A percentile compares a stretch with the other conserved stretches of the same genome.
Evolutionary conservation across 2,113 vertebrate species (phyloP).

Genomic region (Cebus imitator): DNA sequence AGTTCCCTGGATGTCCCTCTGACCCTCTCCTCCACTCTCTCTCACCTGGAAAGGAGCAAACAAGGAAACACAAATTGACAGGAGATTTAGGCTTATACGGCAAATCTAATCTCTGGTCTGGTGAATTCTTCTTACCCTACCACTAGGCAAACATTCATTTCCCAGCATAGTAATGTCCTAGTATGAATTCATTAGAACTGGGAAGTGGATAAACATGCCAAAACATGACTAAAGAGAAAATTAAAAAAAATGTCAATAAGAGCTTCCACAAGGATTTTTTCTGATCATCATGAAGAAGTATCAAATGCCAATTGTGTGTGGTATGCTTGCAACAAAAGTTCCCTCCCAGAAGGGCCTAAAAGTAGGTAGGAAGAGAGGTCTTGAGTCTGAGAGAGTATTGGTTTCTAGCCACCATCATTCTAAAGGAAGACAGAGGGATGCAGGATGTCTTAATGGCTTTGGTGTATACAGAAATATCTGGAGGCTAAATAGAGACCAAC

Average conservation of each 20-base stretch:
- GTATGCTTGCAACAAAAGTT: not conserved
- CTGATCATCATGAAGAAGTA: not conserved
- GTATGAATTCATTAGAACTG: not conserved
- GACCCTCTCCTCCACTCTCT: not conserved
- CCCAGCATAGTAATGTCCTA: not conserved
- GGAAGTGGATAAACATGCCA: not conserved
- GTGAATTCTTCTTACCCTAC: not conserved
- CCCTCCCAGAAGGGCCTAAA: not conserved
- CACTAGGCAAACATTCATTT: not conserved
- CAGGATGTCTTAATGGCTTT: not conserved
- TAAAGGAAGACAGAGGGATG: not conserved
- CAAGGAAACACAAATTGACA: not conserved
- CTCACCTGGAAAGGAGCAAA: not conserved
- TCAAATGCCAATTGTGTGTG: not conserved
- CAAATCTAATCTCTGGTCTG: not conserved
- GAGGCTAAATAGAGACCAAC: not conserved
- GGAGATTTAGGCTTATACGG: not conserved
- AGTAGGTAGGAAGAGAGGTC: not conserved
- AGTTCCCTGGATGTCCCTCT: not conserved
- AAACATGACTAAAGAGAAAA: not conserved
- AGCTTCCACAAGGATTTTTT: not conserved
- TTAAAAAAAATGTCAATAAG: not conserved
- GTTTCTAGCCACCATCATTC: not conserved
- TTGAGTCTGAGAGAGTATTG: not conserved
- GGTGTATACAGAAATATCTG: not conserved